Evolutionary conservation across 2,888 invertebrate species (phyloP).

Genomic region (Cerceris rybyensis): DNA sequence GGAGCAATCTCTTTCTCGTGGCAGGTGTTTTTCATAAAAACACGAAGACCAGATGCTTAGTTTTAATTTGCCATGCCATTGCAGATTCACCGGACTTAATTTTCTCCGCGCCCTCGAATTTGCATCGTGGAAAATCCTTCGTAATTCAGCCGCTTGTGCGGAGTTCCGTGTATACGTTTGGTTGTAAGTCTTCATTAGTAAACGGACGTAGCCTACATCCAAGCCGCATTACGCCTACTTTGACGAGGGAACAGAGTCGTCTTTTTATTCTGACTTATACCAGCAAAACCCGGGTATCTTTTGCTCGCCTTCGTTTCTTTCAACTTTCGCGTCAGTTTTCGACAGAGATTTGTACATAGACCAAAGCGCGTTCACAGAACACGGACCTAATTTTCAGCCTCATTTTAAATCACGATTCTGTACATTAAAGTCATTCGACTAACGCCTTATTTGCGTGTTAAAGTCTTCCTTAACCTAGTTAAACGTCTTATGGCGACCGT

Average conservation of each 20-base stretch:
- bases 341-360: not conserved
- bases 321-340: not conserved
- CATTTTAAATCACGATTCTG: too few relatives aligned
- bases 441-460: too few relatives aligned
- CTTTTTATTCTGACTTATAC: not conserved
- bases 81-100: conserved; percentile 38
- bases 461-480: too few relatives aligned
- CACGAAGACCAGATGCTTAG: conserved; percentile 12
- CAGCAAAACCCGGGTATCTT: not conserved
- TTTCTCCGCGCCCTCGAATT: conserved; percentile 34
- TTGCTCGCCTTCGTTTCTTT: not conserved
- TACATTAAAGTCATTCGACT: too few relatives aligned
- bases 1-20: not conserved
- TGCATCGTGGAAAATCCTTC: conserved; percentile 37
- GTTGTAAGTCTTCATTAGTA: conserved; percentile 15
- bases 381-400: too few relatives aligned
- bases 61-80: conserved; percentile 48
- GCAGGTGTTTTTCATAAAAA: conserved; percentile 27
- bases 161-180: conserved; percentile 13
- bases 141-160: conserved; percentile 14
- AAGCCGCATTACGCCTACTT: conserved; percentile 2
- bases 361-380: not conserved
- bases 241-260: conserved; percentile 2
- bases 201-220: conserved; percentile 14
- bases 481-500: too few relatives aligned